Base-by-base conservation (phyloP, 2,888 invertebrate species). In the Eupithecia vulgata region DNA sequence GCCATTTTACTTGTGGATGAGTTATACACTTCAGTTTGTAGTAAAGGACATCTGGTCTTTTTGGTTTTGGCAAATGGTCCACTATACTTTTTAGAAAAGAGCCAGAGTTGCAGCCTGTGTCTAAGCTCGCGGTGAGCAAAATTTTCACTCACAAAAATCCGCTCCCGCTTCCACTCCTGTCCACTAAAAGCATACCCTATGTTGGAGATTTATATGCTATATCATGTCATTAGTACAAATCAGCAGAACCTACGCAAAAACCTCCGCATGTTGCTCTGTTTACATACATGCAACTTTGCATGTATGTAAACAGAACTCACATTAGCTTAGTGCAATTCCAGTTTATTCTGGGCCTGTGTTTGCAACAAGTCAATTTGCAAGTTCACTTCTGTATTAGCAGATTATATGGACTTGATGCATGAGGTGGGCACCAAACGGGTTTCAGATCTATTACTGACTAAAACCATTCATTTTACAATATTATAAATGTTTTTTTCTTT, bases 371-470 rank as follows among this genome's bases (percentile, higher is more conserved):
- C 68, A 61, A 73, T 74, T 74, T 70, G 65, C 72, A 68, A 72
- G 70, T 72, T 48, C 57, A 65, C 71, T 72, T 64, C 59, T 74
- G 61, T 48, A 72, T 77, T 75, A 71, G 70, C 68, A 70, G 59
- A 74, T 68, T 68, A 62, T 35, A 68, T 21, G 10, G 62, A 45
- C 62, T 64, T 64, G 34, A 64, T 35, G 35, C 21, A 48, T 48
- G 48, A 45, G 17, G 15, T 12, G 8, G 62, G 21, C 40, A 64
- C 21, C 25, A 37, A 69, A 71, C 72, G 68, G 68, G 71, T 71
- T 74, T 17, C 2, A 30, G 34, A 61, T 61, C 13, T 34, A 35
- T 61, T 34, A 61, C 15, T 17, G 17, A 35, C n/a, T n/a, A n/a
- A 34, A 8, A 62, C 35, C 62, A 59, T 57, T 4, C 17, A 52